A percentile compares a stretch with the other conserved stretches of the same genome.
Evolutionary conservation across 2,113 vertebrate genomes (phyloP).

Genomic region (Microcebus tavaratra): DNA sequence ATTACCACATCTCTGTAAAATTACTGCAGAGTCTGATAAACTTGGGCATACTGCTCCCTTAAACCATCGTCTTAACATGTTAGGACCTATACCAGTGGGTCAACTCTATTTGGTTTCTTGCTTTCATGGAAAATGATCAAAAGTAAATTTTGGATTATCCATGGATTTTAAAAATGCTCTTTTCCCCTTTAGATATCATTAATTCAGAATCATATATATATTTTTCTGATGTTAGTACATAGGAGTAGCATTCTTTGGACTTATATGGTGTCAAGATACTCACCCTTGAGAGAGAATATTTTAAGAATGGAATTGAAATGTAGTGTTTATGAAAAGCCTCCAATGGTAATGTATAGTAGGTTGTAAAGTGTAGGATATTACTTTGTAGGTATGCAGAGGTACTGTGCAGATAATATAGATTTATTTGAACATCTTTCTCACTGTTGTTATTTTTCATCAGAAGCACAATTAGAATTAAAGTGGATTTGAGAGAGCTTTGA

Average conservation of each 20-base stretch:
- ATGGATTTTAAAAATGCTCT: background rate
- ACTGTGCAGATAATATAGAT: background rate
- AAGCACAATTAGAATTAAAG: background rate
- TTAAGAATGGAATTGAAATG: background rate
- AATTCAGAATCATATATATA: background rate
- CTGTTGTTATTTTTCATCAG: slow-evolving; percentile 48
- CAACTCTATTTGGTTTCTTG: background rate
- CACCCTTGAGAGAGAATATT: background rate
- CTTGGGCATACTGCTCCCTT: background rate
- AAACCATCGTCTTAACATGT: background rate
- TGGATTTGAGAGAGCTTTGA: slow-evolving; percentile 39
- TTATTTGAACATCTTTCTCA: slow-evolving; percentile 32
- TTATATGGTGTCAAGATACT: background rate
- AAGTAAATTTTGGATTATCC: slow-evolving; percentile 18
- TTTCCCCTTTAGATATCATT: slow-evolving; percentile 25
- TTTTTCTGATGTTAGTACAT: background rate
- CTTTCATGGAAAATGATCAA: slow-evolving; percentile 19
- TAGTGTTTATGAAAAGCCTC: background rate
- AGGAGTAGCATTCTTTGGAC: background rate
- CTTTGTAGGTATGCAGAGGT: background rate
- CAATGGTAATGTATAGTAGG: background rate
- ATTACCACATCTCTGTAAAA: background rate
- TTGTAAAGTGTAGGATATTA: background rate
- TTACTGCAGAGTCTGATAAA: background rate
- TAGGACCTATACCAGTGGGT: background rate